Evolutionary conservation across 2,113 vertebrate genomes (phyloP), one percentile per base, ranked within the genome.

Genomic region (Syrrhaptes paradoxus): DNA sequence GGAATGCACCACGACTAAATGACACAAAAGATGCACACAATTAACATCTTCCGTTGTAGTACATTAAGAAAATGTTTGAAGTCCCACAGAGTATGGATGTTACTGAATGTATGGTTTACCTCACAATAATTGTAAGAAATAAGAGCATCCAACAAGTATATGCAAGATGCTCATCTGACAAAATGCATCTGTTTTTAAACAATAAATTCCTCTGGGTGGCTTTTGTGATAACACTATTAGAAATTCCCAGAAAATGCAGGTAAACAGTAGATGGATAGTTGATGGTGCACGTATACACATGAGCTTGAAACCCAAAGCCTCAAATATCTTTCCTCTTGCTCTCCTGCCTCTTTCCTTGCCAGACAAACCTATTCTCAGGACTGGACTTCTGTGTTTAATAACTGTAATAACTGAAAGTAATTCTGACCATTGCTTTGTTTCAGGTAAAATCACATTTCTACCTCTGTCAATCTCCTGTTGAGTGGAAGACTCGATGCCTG

Each of bases 221-320:
- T 93, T 90, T 74, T 29, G 2, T 25, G 38, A 18, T 34, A 48
- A 43, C 3, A 31, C 28, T 51, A 13, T 51, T 46, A 67, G 24
- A 92, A 90, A 67, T 73, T 59, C 19, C 25, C 13, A 57, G 38
- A 71, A 87, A 87, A 89, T 55, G 20, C 19, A 74, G 19, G 9
- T 75, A 25, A 74, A 82, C 15, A 38, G 32, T 32, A 13, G 4
- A 62, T 57, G 17, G 7, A 38, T 36, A 59, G 61, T 68, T 52
- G 21, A 65, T 3, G 3, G 6, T n/a, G 31, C 54, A 66, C 2
- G 31, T 41, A 36, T 10, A 55, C 5, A n/a, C 0, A 1, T 34
- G 22, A 81, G 28, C 6, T 46, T 80, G 63, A 84, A 93, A 62
- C 26, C 4, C 19, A 77, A 55, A 70, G 9, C 6, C 26, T 84